phyloP scores from a whole-genome alignment of 2,113 vertebrate species.

The Machaerirhynchus nigripectus region DNA sequence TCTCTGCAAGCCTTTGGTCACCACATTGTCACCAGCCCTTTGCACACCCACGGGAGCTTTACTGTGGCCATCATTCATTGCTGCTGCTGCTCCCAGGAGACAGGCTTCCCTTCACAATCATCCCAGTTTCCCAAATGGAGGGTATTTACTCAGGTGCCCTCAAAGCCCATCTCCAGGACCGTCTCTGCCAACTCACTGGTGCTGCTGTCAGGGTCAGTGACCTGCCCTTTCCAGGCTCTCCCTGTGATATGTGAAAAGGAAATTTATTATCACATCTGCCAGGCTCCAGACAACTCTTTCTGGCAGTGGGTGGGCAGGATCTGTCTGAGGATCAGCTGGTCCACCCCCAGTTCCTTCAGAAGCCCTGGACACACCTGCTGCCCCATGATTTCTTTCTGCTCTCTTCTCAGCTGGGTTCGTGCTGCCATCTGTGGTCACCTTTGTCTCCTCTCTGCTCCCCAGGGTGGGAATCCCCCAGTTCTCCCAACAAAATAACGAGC shows the following conservation, averaged over 20 bases:
- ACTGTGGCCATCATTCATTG: rapidly evolving
- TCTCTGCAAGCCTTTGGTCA: background rate
- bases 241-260: background rate
- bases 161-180: background rate
- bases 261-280: background rate
- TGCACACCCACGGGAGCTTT: background rate
- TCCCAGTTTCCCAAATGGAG: background rate
- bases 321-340: background rate
- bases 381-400: background rate
- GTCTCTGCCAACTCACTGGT: background rate
- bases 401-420: background rate
- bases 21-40: background rate
- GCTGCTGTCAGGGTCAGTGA: rapidly evolving
- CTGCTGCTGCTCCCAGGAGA: background rate
- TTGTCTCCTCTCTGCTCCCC: background rate
- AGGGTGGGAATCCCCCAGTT: background rate
- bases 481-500: background rate
- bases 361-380: background rate
- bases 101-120: background rate
- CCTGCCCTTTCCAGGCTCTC: background rate
- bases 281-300: background rate
- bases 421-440: background rate
- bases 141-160: background rate
- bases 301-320: background rate
- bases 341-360: background rate